These are phyloP conservation scores for Drosophila triauraria DNA, from an alignment of 1,140 invertebrate genomes.

Conservation along the genomic window DNA sequence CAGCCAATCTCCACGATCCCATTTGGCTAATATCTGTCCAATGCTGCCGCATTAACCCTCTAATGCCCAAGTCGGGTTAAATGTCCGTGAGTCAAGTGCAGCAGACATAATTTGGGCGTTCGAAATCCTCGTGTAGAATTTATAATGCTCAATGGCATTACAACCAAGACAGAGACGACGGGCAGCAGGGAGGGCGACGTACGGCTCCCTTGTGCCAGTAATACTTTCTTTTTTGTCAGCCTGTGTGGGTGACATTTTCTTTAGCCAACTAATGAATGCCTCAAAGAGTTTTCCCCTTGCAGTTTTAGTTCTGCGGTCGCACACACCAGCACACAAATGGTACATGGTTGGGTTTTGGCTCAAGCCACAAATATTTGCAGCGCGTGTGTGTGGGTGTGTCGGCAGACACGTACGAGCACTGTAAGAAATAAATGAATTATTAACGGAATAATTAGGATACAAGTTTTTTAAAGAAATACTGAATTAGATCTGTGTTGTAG, in stretches of 20 bases:
- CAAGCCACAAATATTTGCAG: conserved; percentile 54
- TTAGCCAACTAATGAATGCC: conserved; percentile 61
- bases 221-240: conserved; percentile 36
- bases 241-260: conserved; percentile 56
- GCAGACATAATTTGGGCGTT: conserved; percentile 45
- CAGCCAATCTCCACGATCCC: neutral
- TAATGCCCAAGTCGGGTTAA: neutral
- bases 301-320: conserved; percentile 52
- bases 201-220: conserved; percentile 3
- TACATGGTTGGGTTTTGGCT: conserved; percentile 34
- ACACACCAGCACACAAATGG: conserved; percentile 35
- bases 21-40: conserved; percentile 11
- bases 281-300: conserved; percentile 52
- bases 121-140: conserved; percentile 47
- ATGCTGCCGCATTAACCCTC: neutral
- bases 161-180: conserved; percentile 16
- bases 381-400: conserved; percentile 21
- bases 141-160: conserved; percentile 49
- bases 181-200: neutral
- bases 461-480: neutral
- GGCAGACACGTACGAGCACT: conserved; percentile 2
- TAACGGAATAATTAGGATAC: neutral
- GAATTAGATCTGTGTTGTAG: too few species aligned
- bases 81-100: conserved; percentile 36
- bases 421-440: neutral